A percentile compares a stretch with the other conserved stretches of the same genome.
These are phyloP conservation scores for Drosophila sp. DNA, from an alignment of 1,140 invertebrate genomes.

Conservation along the genomic window DNA sequence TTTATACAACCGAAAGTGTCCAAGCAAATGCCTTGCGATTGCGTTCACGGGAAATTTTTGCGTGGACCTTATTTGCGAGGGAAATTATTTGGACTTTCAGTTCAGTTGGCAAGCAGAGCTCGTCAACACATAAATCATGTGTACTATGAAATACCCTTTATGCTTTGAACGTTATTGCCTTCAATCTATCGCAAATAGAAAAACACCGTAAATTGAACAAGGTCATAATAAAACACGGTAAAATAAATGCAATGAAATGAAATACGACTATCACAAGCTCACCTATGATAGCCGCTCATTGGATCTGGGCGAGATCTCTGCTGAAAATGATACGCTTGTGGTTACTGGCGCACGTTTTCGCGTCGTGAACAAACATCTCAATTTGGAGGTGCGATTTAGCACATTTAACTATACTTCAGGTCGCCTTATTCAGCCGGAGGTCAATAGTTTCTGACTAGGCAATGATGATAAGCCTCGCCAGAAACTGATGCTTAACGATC, in stretches of 20 bases:
- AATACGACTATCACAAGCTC: conserved; percentile 92
- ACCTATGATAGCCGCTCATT: conserved; percentile 89
- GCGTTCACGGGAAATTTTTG: too few relatives aligned
- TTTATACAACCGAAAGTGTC: too few relatives aligned
- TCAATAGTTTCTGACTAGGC: conserved; percentile 89
- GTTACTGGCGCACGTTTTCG: conserved; percentile 88
- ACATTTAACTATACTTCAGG: conserved; percentile 92
- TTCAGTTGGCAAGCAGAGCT: too few relatives aligned
- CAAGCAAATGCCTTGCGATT: too few relatives aligned
- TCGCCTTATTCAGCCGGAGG: conserved; percentile 86
- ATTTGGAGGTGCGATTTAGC: conserved; percentile 91
- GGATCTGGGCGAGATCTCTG: conserved; percentile 91
- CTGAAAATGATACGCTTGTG: conserved; percentile 88
- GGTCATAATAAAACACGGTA: too few relatives aligned
- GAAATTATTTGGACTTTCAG: too few relatives aligned
- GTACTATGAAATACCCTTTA: too few relatives aligned
- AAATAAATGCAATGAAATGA: conserved; percentile 85
- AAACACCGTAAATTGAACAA: too few relatives aligned
- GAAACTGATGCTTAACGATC: conserved; percentile 86
- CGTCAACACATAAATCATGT: too few relatives aligned
- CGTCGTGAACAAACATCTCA: conserved; percentile 90
- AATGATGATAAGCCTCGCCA: conserved; percentile 87
- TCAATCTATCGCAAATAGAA: too few relatives aligned
- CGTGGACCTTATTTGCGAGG: too few relatives aligned
- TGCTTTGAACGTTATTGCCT: too few relatives aligned